Evolutionary conservation across 2,888 invertebrate genomes (phyloP), one percentile per base, ranked within the genome.

Genomic region (Dermolepida albohirtum): DNA sequence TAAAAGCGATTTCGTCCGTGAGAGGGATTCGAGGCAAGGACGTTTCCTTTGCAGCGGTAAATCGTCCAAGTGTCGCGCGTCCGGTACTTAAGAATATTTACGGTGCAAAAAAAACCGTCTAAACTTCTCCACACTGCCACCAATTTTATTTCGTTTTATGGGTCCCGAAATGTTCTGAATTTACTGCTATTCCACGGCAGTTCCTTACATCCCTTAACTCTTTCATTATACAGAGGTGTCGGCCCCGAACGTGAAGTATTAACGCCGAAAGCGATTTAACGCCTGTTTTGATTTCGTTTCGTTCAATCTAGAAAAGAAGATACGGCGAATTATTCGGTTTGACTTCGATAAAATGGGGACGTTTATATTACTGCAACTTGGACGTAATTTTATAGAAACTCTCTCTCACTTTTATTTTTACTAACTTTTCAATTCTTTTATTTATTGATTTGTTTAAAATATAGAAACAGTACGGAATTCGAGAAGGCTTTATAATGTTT

Each of bases 81-180:
- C 80, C 81, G 80, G 80, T 79, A 78, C 82, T 82, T 80, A 79
- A 79, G 80, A 79, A 80, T 80, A 81, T 82, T 81, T 81, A 81
- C 80, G 77, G 78, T 62, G 59, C 34, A 62, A 62, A 74, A 74
- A 74, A 75, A 72, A 72, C 74, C 64, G 55, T 64, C 64, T 44
- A 67, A 66, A 52, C 51, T 39, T 47, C 62, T 47, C 16, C 10
- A 27, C 65, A 14, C 27, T n/a, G 17, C 43, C 62, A 41, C 47
- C 55, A 64, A 49, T 71, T 68, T 68, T 70, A 65, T 67, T 71
- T 65, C 62, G 62, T 57, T 62, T 65, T 62, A 62, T 57, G 54
- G 66, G 29, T 34, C 41, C 59, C 51, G 59, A 62, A 59, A 57
- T 62, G 51, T 57, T 57, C 66, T 49, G 62, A 62, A 65, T 65